phyloP scores from a whole-genome alignment of 1,140 invertebrate genomes.

The Physella acuta region DNA sequence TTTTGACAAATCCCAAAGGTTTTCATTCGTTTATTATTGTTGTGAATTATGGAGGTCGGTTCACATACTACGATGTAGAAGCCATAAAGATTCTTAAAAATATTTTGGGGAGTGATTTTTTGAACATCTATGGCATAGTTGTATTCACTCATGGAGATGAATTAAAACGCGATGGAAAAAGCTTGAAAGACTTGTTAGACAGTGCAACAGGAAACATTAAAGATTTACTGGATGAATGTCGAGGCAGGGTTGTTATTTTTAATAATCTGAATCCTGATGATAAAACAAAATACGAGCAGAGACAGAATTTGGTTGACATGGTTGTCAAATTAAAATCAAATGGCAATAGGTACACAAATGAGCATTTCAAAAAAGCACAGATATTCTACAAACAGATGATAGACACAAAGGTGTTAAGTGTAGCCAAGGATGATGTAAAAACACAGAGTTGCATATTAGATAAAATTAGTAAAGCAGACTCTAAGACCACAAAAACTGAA shows the following conservation, averaged over 20 bases:
- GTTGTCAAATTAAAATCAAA: too few relatives aligned
- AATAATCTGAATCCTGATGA: too few relatives aligned
- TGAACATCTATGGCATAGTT: not conserved
- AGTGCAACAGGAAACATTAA: not conserved
- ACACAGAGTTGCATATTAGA: too few relatives aligned
- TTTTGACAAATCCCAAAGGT: not conserved
- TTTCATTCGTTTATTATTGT: conserved; percentile 2
- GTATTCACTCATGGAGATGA: conserved; percentile 1
- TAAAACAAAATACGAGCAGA: too few relatives aligned
- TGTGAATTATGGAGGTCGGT: not conserved
- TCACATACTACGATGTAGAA: not conserved
- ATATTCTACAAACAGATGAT: too few relatives aligned
- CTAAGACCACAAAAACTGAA: too few relatives aligned
- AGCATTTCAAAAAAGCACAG: too few relatives aligned
- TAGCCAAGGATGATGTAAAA: too few relatives aligned
- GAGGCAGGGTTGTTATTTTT: not conserved
- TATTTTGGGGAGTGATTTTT: not conserved
- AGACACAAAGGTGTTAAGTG: too few relatives aligned
- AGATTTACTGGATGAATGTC: not conserved
- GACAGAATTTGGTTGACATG: too few relatives aligned
- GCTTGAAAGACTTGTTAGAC: not conserved
- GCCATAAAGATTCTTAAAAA: not conserved
- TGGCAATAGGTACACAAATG: too few relatives aligned
- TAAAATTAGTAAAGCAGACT: too few relatives aligned
- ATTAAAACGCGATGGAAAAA: conserved; percentile 1